Base-by-base conservation (phyloP, 1,140 invertebrate species). In the Meloidogyne hapla region DNA sequence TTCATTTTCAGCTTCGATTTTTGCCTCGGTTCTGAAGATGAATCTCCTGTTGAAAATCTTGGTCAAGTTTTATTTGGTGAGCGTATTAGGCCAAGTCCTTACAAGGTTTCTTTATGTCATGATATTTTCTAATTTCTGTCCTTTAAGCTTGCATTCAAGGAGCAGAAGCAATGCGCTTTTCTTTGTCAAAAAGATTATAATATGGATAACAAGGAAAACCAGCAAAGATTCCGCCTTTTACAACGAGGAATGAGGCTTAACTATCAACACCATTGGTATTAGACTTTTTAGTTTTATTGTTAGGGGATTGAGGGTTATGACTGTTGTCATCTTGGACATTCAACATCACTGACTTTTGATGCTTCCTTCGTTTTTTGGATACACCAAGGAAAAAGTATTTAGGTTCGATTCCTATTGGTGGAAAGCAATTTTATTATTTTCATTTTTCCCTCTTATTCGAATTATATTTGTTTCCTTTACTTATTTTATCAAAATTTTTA, bases 61-160 rank as follows among this genome's bases (percentile, higher is more conserved):
- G 96, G 96, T 1, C 96, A 99, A 90, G 94, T 99, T 69, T 93
- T 99, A 0, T 98, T 99, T 90, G 96, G 96, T 62, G 96, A 99
- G 89, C 90, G 96, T 83, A 98, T 99, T 84, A 89, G 94, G 68
- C 92, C 94, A 4, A 96, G 95, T 69, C 92, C 92, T 2, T 98
- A 97, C 81, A 91, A 92, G 87, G 92, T 91, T 85, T 81, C 71
- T 81, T 79, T 65, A 6, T 1, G 0, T 63, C 42, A 10, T 45
- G 12, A 75, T 5, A 6, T 45, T 28, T 62, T n/a, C 18, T 66
- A 38, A 12, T 56, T 73, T 75, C 38, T 48, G n/a, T 56, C 62
- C 64, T 86, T 89, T 68, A 83, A 91, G 90, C 84, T 91, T 33
- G 87, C 81, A 38, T 91, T 91, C 83, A 80, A 88, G 64, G 91